A percentile compares a stretch with the other conserved stretches of the same genome.
phyloP scores from a whole-genome alignment of 2,113 vertebrate genomes.

The Scomber colias region DNA sequence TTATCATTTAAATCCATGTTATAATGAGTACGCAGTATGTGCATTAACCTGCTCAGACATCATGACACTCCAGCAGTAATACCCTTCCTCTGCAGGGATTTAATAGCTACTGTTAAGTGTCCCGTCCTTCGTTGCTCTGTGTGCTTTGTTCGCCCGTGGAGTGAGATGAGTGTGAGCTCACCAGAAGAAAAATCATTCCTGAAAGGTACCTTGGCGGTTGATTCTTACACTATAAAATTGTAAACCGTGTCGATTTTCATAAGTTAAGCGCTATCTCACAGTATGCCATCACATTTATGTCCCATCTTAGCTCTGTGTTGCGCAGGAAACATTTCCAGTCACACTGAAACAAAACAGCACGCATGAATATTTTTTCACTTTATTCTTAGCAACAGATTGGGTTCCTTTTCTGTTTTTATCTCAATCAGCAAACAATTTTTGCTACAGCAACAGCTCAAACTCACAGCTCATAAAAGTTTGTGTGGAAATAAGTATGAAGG shows the following conservation, averaged over 20 bases:
- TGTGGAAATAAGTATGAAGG: background rate
- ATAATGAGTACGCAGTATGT: conserved; percentile 55
- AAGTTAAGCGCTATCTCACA: conserved; percentile 10
- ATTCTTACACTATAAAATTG: background rate
- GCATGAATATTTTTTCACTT: background rate
- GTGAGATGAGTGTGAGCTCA: conserved; percentile 55
- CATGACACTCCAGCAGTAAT: conserved; percentile 38
- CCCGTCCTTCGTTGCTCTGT: conserved; percentile 29
- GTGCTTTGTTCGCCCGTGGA: conserved; percentile 47
- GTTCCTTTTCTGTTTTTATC: background rate
- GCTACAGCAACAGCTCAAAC: background rate
- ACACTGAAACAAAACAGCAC: background rate
- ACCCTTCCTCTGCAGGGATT: conserved; percentile 51
- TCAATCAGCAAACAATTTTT: conserved; percentile 16
- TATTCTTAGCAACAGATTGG: background rate
- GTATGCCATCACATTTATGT: background rate
- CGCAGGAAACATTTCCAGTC: background rate
- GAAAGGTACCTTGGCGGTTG: conserved; percentile 19
- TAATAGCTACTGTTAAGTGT: conserved; percentile 62
- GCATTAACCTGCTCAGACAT: conserved; percentile 44
- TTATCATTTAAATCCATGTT: conserved; percentile 54
- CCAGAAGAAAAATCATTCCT: conserved; percentile 29
- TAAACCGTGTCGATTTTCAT: conserved; percentile 19
- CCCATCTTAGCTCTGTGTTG: background rate
- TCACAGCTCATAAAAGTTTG: background rate